phyloP scores from a whole-genome alignment of 35 echinoderm and acorn worm species.

The Anneissia japonica region DNA sequence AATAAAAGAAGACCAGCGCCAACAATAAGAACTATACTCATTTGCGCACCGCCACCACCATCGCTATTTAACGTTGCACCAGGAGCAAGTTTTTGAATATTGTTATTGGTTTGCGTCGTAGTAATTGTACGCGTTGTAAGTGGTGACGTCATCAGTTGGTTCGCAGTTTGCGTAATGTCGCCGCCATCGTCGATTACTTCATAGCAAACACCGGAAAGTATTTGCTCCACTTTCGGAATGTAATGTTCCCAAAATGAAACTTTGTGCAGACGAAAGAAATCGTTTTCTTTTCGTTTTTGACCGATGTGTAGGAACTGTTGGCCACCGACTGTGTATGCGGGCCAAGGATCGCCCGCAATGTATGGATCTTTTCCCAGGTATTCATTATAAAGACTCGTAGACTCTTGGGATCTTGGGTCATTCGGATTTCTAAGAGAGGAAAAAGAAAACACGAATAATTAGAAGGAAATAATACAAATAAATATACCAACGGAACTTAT shows the following conservation, averaged over 20 bases:
- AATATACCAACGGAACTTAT: no score
- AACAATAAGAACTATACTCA: background rate
- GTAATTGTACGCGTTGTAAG: background rate
- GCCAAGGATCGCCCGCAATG: constrained; percentile 47
- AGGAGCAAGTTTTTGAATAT: background rate
- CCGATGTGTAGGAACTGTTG: constrained; percentile 61
- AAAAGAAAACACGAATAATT: background rate
- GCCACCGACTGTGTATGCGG: constrained; percentile 13
- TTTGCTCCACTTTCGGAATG: constrained; percentile 41
- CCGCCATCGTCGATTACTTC: background rate
- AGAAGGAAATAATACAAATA: no score
- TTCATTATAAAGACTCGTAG: constrained; percentile 43
- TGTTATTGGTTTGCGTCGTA: background rate
- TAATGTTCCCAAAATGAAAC: constrained; percentile 77
- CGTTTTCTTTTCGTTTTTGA: constrained; percentile 38
- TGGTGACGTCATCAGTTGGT: background rate
- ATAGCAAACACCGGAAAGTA: constrained; percentile 3
- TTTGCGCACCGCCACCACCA: background rate
- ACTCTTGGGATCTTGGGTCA: constrained; percentile 38
- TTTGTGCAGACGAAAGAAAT: constrained; percentile 83
- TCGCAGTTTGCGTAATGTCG: background rate
- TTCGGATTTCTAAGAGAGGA: constrained; percentile 63
- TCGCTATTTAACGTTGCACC: background rate
- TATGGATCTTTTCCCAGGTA: constrained; percentile 47
- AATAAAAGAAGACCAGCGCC: background rate